Base-by-base conservation (phyloP, 1,140 invertebrate genomes). In the Drosophila kanapiae region DNA sequence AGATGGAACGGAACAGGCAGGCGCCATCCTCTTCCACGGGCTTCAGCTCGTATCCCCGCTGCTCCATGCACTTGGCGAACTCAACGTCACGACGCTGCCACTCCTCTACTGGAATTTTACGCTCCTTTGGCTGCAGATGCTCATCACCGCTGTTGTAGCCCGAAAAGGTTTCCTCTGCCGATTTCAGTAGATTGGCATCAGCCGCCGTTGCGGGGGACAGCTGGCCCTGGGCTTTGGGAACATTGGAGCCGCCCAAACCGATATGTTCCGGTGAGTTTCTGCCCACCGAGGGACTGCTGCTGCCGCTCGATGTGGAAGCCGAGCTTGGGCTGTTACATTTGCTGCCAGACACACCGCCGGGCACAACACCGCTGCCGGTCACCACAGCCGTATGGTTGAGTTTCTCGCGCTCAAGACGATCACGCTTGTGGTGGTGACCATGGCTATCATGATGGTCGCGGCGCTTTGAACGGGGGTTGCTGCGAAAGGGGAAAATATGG, bases 1-100 rank as follows among this genome's bases (percentile, higher is more conserved):
- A 97, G 51, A 98, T 97, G 18, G 98, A 97, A 82, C 98, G 94
- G 93, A 99, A 99, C 9, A 99, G 93, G 92, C 98, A 99, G 29
- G 98, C 97, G n/a, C 98, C 98, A 94, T 99, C 98, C 93, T 98
- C 97, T 62, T 95, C 95, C 95, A 98, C 98, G 75, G 96, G 95
- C 91, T 98, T 98, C n/a, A 99, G 96, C 57, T 96, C 94, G 82
- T 96, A 96, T 45, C 97, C 97, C 0, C 85, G 88, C 78, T 95
- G 95, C 43, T 95, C 94, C 93, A 97, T 95, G 70, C 95, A 95
- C 71, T 96, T 96, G 79, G 96, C 95, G 93, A 97, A 97, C 83
- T 94, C 93, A 61, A 94, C 92, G 72, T 96, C 96, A 60, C 95
- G 94, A 93, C 95, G 80, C 33, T 94, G 88, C 95, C 95, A 96